These are phyloP conservation scores for Leucosticte australis DNA, from an alignment of 2,113 vertebrate species.

Conservation along the genomic window DNA sequence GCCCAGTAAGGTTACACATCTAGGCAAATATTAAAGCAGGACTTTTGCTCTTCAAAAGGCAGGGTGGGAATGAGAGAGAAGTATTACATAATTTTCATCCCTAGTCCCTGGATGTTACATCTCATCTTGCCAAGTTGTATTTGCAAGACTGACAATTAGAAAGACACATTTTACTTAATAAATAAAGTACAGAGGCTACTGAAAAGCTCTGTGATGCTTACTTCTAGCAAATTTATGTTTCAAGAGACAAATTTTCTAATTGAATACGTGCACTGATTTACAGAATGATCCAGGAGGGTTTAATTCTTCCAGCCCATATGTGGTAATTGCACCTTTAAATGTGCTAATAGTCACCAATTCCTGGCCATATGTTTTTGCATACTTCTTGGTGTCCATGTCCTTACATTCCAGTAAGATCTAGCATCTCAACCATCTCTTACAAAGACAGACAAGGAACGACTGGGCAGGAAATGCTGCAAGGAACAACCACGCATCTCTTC, in stretches of 20 bases:
- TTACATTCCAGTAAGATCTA: background rate
- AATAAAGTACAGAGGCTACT: background rate
- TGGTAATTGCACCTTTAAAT: background rate
- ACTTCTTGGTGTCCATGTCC: background rate
- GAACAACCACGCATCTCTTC: background rate
- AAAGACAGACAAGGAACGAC: background rate
- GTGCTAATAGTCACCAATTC: background rate
- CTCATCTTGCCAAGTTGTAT: background rate
- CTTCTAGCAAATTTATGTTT: background rate
- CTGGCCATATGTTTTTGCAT: background rate
- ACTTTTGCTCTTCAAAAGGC: background rate
- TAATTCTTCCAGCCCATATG: background rate
- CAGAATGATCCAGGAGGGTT: background rate
- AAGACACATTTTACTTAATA: background rate
- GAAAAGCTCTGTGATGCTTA: background rate
- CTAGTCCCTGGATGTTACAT: background rate
- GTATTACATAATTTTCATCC: background rate
- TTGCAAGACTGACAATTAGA: background rate
- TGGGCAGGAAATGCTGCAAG: background rate
- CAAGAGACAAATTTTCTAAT: background rate
- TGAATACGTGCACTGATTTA: background rate
- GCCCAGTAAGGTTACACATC: background rate
- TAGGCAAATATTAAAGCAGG: background rate
- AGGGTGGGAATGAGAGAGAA: background rate
- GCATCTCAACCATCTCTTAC: background rate